Base-by-base conservation (phyloP, 1,140 invertebrate species). In the Mercenaria mercenaria region DNA sequence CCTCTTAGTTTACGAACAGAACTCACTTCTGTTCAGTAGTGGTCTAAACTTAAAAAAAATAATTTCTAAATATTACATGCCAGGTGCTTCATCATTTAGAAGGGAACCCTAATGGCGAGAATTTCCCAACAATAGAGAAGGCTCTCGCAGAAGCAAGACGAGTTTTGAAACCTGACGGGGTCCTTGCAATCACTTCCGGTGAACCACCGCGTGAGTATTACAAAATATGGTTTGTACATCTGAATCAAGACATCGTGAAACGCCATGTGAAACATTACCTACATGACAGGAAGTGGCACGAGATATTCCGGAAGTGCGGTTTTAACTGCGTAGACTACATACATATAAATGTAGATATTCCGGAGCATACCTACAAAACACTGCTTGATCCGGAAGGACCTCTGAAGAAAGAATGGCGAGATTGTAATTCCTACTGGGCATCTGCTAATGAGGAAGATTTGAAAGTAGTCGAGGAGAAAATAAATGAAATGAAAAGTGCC, bases 21-120 rank as follows among this genome's bases (percentile, higher is more conserved):
- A n/a, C n/a, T n/a, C n/a, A n/a, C n/a, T n/a, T n/a, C n/a, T n/a
- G n/a, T n/a, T n/a, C n/a, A n/a, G n/a, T n/a, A n/a, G n/a, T n/a
- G n/a, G n/a, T n/a, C n/a, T n/a, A n/a, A n/a, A n/a, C n/a, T n/a
- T n/a, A n/a, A n/a, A n/a, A n/a, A n/a, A n/a, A n/a, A n/a, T n/a
- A n/a, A n/a, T n/a, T n/a, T n/a, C n/a, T n/a, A n/a, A n/a, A n/a
- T n/a, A n/a, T n/a, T n/a, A n/a, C n/a, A 47, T 15, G 15, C 6
- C 15, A 86, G 84, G 84, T 86, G 4, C 72, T 86, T 18, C 84
- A 86, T 47, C 84, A 86, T 32, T 39, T 86, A 15, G 84, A 86
- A 6, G 13, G 8, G 3, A 13, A 87, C 37, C 67, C 67, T 13
- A 39, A 87, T 56, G 72, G 69, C 6, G 56, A 77, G 29, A 43